Conservation (phyloP, 2,888 invertebrate species). For the Folsomia manolachei region DNA sequence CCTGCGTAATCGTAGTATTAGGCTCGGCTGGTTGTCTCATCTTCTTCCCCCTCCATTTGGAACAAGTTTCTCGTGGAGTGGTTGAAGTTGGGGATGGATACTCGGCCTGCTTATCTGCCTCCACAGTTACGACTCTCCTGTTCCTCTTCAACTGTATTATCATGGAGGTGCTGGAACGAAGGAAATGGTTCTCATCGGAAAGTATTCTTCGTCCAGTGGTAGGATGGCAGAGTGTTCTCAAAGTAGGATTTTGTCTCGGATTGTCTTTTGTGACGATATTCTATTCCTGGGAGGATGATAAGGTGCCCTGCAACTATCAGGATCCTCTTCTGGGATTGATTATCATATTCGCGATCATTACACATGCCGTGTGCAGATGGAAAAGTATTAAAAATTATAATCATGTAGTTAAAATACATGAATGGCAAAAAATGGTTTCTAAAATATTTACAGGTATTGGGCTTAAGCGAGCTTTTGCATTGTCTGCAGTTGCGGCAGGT, state of each 20-base stretch:
- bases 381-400: conserved; percentile 25
- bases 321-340: conserved; percentile 63
- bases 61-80: conserved; percentile 9
- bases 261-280: conserved; percentile 57
- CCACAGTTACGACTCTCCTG: conserved; percentile 26
- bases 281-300: conserved; percentile 59
- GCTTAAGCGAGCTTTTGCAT: conserved; percentile 35
- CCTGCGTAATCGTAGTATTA: conserved; percentile 21
- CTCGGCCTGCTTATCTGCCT: conserved; percentile 32
- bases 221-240: conserved; percentile 51
- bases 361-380: conserved; percentile 41
- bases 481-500: conserved; percentile 34
- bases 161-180: conserved; percentile 23
- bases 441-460: conserved; percentile 39
- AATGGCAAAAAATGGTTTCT: no score
- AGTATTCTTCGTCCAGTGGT: conserved; percentile 53
- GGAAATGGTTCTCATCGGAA: background rate
- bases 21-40: conserved; percentile 34
- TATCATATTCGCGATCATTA: conserved; percentile 55
- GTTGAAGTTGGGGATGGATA: conserved; percentile 33
- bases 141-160: conserved; percentile 22
- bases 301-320: conserved; percentile 63
- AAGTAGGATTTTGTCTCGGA: conserved; percentile 56
- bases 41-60: conserved; percentile 38
- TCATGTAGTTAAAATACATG: background rate